Evolutionary conservation across 2,888 invertebrate genomes (phyloP).

Genomic region (Seira sanloemensis): DNA sequence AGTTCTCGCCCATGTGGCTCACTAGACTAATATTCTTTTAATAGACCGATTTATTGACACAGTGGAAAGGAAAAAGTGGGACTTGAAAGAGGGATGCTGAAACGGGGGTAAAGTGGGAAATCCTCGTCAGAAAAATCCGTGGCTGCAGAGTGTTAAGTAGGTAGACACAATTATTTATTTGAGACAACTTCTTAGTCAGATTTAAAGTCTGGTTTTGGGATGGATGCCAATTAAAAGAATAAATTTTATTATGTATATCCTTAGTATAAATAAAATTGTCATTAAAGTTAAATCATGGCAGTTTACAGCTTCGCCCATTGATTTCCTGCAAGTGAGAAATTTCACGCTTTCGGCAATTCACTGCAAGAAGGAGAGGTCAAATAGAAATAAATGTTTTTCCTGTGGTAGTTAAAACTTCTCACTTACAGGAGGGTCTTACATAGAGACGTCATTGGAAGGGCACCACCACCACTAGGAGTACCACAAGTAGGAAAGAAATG

Average conservation of each 20-base stretch:
- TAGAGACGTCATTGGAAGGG: neutral
- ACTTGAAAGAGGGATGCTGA: neutral
- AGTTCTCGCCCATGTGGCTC: slow-evolving; percentile 29
- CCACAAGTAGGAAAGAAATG: neutral
- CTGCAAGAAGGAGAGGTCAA: neutral
- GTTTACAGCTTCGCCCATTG: neutral
- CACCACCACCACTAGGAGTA: too few species aligned
- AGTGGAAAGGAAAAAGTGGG: neutral
- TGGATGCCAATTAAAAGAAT: neutral
- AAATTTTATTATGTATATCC: neutral
- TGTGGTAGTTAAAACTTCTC: neutral
- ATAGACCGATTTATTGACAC: slow-evolving; percentile 53
- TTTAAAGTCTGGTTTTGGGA: neutral
- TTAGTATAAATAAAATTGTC: too few species aligned
- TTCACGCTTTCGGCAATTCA: neutral
- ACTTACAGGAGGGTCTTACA: neutral
- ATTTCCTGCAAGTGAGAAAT: neutral
- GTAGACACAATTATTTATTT: neutral
- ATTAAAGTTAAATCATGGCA: too few species aligned
- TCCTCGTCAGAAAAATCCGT: neutral
- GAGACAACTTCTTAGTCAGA: neutral
- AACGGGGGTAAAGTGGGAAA: neutral
- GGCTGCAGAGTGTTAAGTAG: neutral
- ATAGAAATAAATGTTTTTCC: neutral
- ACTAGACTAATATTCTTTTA: slow-evolving; percentile 50